Conservation (phyloP, 2,113 vertebrate species). For the Ovibos moschatus region DNA sequence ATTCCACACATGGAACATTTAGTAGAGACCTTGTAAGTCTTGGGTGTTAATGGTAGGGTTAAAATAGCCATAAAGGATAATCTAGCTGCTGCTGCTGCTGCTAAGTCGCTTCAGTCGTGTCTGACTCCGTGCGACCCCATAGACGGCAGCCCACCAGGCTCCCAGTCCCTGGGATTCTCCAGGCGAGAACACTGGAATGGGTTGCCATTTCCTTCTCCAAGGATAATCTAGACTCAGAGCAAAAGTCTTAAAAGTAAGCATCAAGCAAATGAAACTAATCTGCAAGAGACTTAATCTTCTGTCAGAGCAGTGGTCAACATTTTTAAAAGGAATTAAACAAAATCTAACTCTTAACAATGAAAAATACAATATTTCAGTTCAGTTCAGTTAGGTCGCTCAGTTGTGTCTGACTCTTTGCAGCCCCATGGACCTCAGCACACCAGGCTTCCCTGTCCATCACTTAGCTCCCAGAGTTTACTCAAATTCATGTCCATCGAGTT, state of each 20-base stretch:
- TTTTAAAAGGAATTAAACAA: background rate
- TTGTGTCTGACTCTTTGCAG: background rate
- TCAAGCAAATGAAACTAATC: background rate
- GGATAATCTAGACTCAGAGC: background rate
- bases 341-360: background rate
- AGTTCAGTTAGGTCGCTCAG: background rate
- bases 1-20: background rate
- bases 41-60: background rate
- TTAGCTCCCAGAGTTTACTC: background rate
- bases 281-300: background rate
- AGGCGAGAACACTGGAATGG: no score
- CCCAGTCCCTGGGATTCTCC: no score
- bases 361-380: background rate
- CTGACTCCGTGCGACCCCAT: no score
- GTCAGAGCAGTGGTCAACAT: background rate
- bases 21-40: background rate
- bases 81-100: background rate
- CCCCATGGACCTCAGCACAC: background rate
- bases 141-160: no score
- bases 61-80: background rate
- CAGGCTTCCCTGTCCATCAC: background rate
- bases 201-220: background rate
- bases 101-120: no score
- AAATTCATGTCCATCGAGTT: background rate
- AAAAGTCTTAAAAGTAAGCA: conserved; percentile 9